Evolutionary conservation across 2,888 invertebrate species (phyloP).

Genomic region (Andrena flavipes): DNA sequence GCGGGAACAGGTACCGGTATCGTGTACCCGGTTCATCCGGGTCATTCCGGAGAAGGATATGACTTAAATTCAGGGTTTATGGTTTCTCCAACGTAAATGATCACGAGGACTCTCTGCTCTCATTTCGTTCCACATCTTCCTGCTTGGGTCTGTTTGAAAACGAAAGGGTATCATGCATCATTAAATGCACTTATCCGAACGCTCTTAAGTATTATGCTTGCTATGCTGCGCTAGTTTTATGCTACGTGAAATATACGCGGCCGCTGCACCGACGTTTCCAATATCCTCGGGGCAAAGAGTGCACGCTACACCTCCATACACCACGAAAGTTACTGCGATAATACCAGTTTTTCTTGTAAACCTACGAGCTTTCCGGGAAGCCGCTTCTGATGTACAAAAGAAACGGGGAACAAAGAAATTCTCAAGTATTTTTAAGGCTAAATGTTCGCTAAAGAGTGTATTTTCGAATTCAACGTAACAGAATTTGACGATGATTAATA

Average conservation of each 20-base stretch:
- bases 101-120: slow-evolving; percentile 47
- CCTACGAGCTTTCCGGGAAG: slow-evolving; percentile 41
- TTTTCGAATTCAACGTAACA: neutral
- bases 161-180: slow-evolving; percentile 66
- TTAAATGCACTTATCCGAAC: slow-evolving; percentile 71
- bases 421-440: neutral
- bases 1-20: slow-evolving; percentile 68
- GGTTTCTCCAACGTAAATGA: slow-evolving; percentile 67
- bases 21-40: slow-evolving; percentile 70
- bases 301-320: slow-evolving; percentile 42
- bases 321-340: slow-evolving; percentile 62
- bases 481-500: neutral
- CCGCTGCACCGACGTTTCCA: slow-evolving; percentile 63
- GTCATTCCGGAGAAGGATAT: slow-evolving; percentile 59
- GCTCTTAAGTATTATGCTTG: slow-evolving; percentile 63
- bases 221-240: slow-evolving; percentile 63
- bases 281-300: slow-evolving; percentile 62
- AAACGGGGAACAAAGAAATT: slow-evolving; percentile 24
- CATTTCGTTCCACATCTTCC: slow-evolving; percentile 34
- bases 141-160: slow-evolving; percentile 36
- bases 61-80: slow-evolving; percentile 70
- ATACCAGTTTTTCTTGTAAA: slow-evolving; percentile 50
- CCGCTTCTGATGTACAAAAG: slow-evolving; percentile 20
- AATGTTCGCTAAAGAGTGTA: neutral
- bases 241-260: slow-evolving; percentile 64